Conservation (phyloP, 2,797 vertebrate genomes). For the Lacerta bilineata region DNA sequence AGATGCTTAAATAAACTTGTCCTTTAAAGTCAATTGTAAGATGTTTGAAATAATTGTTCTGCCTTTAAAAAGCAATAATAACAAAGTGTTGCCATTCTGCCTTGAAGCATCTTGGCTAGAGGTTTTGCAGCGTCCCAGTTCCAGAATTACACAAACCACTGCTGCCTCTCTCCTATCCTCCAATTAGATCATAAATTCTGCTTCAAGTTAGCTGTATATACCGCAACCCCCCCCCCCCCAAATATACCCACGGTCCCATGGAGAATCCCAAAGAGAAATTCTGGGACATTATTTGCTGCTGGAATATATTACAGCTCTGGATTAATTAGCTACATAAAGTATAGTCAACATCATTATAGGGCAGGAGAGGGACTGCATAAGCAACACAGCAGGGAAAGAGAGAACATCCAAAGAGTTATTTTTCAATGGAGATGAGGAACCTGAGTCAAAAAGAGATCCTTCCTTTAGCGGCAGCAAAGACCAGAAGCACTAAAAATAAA, state of each 20-base stretch:
- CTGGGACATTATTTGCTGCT: slow-evolving; percentile 51
- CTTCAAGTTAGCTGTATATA: slow-evolving; percentile 16
- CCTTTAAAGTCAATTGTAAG: slow-evolving; percentile 33
- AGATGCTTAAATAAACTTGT: slow-evolving; percentile 25
- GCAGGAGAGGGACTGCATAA: background rate
- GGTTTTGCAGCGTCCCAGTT: slow-evolving; percentile 9
- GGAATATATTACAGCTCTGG: slow-evolving; percentile 43
- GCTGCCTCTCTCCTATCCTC: background rate
- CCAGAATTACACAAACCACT: slow-evolving; percentile 8
- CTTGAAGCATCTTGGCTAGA: background rate
- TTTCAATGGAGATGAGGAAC: slow-evolving; percentile 32
- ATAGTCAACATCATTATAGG: slow-evolving; percentile 48
- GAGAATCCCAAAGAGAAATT: slow-evolving; percentile 36
- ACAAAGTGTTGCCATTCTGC: background rate
- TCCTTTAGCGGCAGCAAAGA: background rate
- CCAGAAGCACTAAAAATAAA: background rate
- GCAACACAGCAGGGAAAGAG: background rate
- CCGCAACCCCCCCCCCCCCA: background rate
- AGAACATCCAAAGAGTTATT: background rate
- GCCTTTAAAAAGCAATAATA: background rate
- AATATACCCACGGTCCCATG: background rate
- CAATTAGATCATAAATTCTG: background rate
- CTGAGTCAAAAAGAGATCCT: fast-evolving
- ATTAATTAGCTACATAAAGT: slow-evolving; percentile 65
- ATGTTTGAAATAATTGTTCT: slow-evolving; percentile 19